phyloP scores from a whole-genome alignment of 1,140 invertebrate genomes.

The Achroia grisella region DNA sequence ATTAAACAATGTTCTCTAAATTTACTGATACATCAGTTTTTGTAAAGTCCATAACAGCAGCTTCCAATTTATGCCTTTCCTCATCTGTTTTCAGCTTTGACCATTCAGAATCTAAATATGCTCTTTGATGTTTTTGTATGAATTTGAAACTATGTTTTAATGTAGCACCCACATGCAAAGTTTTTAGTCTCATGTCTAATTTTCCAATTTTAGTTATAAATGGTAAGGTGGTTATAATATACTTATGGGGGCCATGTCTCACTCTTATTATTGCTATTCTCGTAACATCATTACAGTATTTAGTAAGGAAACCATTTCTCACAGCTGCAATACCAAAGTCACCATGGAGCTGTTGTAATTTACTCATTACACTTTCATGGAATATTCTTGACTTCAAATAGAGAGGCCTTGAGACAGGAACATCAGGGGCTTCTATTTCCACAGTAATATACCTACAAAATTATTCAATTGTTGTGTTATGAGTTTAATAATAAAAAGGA shows the following conservation, averaged over 20 bases:
- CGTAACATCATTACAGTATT: conserved; percentile 85
- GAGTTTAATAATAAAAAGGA: too few relatives aligned
- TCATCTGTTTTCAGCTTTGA: conserved; percentile 73
- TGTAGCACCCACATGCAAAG: conserved; percentile 83
- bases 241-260: conserved; percentile 82
- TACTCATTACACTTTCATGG: conserved; percentile 74
- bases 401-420: conserved; percentile 67
- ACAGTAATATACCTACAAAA: conserved; percentile 78
- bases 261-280: conserved; percentile 81
- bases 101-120: conserved; percentile 74
- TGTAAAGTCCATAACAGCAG: conserved; percentile 72
- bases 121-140: conserved; percentile 79
- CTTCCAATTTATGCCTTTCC: conserved; percentile 71
- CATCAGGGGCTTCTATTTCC: conserved; percentile 69
- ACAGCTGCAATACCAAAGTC: conserved; percentile 81
- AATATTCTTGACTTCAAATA: conserved; percentile 75
- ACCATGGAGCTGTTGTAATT: conserved; percentile 81
- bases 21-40: conserved; percentile 55
- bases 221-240: conserved; percentile 79
- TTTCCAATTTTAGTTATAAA: conserved; percentile 78
- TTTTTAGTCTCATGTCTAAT: conserved; percentile 76
- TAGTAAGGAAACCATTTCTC: conserved; percentile 80
- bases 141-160: conserved; percentile 85
- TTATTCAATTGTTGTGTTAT: too few relatives aligned
- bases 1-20: conserved; percentile 28